These are phyloP conservation scores for Tetragonula carbonaria DNA, from an alignment of 2,888 invertebrate species.

Conservation along the genomic window DNA sequence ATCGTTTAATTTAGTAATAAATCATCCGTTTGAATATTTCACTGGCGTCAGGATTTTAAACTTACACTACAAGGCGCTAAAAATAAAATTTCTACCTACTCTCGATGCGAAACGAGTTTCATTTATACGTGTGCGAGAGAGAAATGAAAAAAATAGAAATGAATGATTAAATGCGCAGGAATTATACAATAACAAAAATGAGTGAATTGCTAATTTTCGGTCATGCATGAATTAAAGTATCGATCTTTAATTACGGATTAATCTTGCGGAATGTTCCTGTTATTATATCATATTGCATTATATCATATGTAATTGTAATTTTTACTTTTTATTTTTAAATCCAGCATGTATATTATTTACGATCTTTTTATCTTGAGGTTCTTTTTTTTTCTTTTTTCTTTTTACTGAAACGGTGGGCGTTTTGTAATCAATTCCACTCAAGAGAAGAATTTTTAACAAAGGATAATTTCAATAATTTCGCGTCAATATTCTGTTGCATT, in stretches of 20 bases:
- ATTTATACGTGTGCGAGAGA: background rate
- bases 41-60: background rate
- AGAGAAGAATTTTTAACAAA: too few relatives aligned
- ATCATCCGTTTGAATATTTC: background rate
- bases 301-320: background rate
- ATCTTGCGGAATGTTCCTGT: background rate
- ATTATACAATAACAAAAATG: background rate
- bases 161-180: background rate
- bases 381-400: too few relatives aligned
- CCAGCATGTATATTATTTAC: too few relatives aligned
- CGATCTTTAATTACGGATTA: slow-evolving; percentile 1
- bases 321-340: background rate
- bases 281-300: background rate
- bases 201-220: background rate
- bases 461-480: too few relatives aligned
- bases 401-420: too few relatives aligned
- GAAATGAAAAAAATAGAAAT: background rate
- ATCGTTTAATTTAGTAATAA: background rate
- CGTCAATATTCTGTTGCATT: too few relatives aligned
- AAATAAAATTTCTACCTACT: background rate
- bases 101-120: background rate
- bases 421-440: too few relatives aligned
- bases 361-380: too few relatives aligned
- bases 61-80: background rate
- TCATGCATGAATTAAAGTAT: background rate